phyloP scores from a whole-genome alignment of 1,140 invertebrate species.

The Littorina saxatilis region DNA sequence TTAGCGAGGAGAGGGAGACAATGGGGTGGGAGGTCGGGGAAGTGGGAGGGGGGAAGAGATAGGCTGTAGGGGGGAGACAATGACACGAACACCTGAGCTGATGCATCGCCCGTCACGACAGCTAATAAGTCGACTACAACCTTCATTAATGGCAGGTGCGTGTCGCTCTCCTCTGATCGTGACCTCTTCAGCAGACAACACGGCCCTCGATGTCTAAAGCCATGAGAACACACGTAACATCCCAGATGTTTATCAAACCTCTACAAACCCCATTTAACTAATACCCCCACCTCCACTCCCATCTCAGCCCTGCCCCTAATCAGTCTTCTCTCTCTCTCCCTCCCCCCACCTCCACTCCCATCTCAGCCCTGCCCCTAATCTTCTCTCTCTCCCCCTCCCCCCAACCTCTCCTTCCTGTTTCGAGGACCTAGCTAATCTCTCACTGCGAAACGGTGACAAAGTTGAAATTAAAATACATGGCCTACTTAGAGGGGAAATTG shows the following conservation, averaged over 20 bases:
- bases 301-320: neutral
- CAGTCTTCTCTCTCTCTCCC: neutral
- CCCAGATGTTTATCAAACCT: too few species aligned
- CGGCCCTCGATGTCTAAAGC: neutral
- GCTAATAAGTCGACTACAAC: neutral
- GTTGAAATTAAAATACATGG: too few species aligned
- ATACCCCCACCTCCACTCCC: neutral
- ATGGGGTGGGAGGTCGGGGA: too few species aligned
- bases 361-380: too few species aligned
- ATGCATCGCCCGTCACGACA: too few species aligned
- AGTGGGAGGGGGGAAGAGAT: too few species aligned
- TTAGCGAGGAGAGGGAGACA: too few species aligned
- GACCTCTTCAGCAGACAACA: neutral
- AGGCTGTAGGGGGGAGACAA: too few species aligned
- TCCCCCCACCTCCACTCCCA: neutral
- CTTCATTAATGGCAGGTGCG: neutral
- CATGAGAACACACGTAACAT: neutral
- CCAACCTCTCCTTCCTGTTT: neutral
- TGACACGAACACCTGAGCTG: too few species aligned
- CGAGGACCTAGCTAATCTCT: neutral
- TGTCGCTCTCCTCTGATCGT: neutral
- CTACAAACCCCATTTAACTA: neutral
- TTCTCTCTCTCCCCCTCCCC: neutral
- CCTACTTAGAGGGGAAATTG: too few species aligned
- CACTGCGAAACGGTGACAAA: too few species aligned